These are phyloP conservation scores for Pipistrellus nathusii DNA, from an alignment of 2,797 vertebrate genomes.

Conservation along the genomic window DNA sequence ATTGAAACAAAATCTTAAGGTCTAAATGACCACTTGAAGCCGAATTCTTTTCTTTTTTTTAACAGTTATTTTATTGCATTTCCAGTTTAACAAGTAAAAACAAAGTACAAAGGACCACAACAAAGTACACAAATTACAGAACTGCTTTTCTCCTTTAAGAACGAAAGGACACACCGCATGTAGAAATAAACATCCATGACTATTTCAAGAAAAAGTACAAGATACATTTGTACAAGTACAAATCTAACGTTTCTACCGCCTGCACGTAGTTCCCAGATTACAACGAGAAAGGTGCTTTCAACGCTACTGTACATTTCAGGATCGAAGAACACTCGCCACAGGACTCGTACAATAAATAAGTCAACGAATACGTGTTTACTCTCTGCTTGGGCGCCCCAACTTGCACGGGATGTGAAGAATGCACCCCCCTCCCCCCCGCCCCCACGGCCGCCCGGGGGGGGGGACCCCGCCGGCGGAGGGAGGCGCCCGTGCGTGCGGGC, in stretches of 20 bases:
- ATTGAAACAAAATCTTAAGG: conserved; percentile 65
- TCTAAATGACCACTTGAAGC: conserved; percentile 63
- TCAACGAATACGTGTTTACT: conserved; percentile 18
- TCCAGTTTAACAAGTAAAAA: conserved; percentile 60
- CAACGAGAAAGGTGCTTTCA: background rate
- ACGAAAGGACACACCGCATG: background rate
- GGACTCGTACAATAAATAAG: conserved; percentile 35
- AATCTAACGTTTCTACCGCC: conserved; percentile 26
- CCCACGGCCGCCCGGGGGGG: conserved; percentile 23
- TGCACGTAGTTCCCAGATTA: background rate
- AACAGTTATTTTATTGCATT: conserved; percentile 60
- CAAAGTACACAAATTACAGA: conserved; percentile 54
- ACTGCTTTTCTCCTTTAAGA: conserved; percentile 42
- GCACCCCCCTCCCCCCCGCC: background rate
- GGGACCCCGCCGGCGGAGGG: background rate
- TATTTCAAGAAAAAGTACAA: background rate
- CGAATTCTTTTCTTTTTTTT: conserved; percentile 10
- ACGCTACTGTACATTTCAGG: background rate
- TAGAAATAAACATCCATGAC: background rate
- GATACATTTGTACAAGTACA: background rate
- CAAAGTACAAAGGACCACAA: conserved; percentile 44
- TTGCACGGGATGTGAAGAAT: background rate
- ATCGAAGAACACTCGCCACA: conserved; percentile 10
- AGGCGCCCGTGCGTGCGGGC: conserved; percentile 69
- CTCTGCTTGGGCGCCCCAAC: conserved; percentile 27